Conservation (phyloP, 2,888 invertebrate species). For the Lithodes maja region DNA sequence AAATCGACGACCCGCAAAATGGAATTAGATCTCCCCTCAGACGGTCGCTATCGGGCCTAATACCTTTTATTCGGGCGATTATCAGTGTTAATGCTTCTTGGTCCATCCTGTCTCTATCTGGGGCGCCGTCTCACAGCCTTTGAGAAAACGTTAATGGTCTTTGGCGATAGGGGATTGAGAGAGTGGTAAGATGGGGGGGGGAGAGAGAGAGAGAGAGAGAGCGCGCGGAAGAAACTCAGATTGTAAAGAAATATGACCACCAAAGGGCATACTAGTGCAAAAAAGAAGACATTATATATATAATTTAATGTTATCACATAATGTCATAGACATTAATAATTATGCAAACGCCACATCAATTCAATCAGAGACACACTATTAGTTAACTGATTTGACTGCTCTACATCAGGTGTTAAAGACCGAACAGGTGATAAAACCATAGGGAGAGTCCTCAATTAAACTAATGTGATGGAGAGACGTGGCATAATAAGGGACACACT, state of each 20-base stretch:
- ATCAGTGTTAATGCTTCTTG: conserved; percentile 67
- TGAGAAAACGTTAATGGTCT: conserved; percentile 55
- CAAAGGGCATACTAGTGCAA: not conserved
- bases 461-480: not conserved
- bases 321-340: too few species aligned
- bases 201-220: not conserved
- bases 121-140: conserved; percentile 48
- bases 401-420: too few species aligned
- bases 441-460: not conserved
- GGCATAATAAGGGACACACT: not conserved
- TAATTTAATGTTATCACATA: too few species aligned
- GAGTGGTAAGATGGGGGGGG: not conserved
- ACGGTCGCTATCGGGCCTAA: conserved; percentile 61
- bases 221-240: not conserved
- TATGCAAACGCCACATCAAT: not conserved
- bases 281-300: too few species aligned
- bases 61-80: conserved; percentile 67
- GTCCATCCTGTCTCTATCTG: conserved; percentile 64
- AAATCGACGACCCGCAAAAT: conserved; percentile 65
- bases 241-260: not conserved
- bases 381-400: too few species aligned
- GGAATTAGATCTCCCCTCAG: conserved; percentile 62
- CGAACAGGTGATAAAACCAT: not conserved
- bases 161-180: conserved; percentile 52
- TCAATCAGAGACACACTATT: not conserved